Conservation (phyloP, 2,888 invertebrate species). For the Dascillus cervinus region DNA sequence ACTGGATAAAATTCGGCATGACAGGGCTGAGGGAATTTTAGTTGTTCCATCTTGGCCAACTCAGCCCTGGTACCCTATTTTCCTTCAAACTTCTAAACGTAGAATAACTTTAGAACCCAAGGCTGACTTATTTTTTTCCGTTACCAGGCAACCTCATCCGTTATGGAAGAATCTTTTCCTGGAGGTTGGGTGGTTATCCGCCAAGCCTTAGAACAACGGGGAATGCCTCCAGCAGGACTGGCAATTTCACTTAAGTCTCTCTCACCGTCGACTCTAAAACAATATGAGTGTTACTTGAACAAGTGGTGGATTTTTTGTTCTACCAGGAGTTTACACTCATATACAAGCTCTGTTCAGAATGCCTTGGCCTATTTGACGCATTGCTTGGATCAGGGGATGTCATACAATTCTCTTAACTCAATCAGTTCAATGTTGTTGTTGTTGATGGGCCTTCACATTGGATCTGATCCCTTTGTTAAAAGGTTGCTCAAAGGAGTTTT, state of each 20-base stretch:
- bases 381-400: not conserved
- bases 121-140: conserved; percentile 7
- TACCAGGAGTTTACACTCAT: conserved; percentile 1
- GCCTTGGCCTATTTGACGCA: not conserved
- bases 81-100: too few relatives aligned
- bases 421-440: conserved; percentile 5
- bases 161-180: conserved; percentile 13
- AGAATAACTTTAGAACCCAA: too few relatives aligned
- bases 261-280: conserved; percentile 1
- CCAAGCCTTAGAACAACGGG: too few relatives aligned
- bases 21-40: conserved; percentile 25
- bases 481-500: conserved; percentile 19
- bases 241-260: too few relatives aligned
- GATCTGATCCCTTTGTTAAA: conserved; percentile 12
- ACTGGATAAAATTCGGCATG: conserved; percentile 25
- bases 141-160: conserved; percentile 6
- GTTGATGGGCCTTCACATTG: conserved; percentile 9
- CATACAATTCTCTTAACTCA: conserved; percentile 6
- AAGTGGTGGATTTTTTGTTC: conserved; percentile 3
- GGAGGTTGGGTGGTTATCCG: conserved; percentile 13
- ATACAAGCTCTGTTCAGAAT: conserved; percentile 2
- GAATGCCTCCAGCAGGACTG: not conserved
- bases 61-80: conserved; percentile 28
- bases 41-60: conserved; percentile 25
- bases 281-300: not conserved